Evolutionary conservation across 2,888 invertebrate genomes (phyloP).

Genomic region (Cylindroiulus punctatus): DNA sequence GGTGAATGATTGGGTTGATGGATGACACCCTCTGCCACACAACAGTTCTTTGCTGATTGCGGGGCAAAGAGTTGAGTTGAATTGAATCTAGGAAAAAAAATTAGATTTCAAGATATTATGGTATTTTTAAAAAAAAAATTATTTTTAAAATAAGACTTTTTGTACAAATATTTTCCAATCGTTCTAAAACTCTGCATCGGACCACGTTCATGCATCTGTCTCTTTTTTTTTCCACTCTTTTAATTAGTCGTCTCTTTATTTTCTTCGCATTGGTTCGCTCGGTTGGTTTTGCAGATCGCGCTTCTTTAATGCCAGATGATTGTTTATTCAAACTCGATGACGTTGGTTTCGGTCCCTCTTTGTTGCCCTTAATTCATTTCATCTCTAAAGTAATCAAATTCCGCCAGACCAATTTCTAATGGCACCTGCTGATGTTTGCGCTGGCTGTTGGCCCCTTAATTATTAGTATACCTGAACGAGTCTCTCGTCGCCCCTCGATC

Average conservation of each 20-base stretch:
- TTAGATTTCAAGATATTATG: no score
- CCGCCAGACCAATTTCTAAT: conserved; percentile 15
- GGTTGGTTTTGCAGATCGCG: background rate
- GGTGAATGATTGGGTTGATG: no score
- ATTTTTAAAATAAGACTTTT: no score
- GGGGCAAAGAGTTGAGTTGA: no score
- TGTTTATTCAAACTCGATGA: conserved; percentile 9
- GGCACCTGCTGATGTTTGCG: conserved; percentile 26
- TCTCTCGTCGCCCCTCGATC: background rate
- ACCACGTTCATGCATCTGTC: background rate
- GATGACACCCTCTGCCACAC: no score
- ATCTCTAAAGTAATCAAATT: conserved; percentile 9
- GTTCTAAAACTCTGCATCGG: no score
- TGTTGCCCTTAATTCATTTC: conserved; percentile 42
- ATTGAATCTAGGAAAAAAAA: no score
- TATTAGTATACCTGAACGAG: conserved; percentile 27
- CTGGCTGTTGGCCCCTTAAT: background rate
- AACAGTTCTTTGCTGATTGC: no score
- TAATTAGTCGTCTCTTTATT: background rate
- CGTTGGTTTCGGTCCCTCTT: conserved; percentile 10
- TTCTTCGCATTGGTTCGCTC: background rate
- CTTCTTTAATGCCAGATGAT: background rate
- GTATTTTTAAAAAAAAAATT: no score
- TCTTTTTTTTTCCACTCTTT: background rate
- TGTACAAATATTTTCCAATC: no score